phyloP scores from a whole-genome alignment of 2,888 invertebrate species.

The Lithosia quadra region DNA sequence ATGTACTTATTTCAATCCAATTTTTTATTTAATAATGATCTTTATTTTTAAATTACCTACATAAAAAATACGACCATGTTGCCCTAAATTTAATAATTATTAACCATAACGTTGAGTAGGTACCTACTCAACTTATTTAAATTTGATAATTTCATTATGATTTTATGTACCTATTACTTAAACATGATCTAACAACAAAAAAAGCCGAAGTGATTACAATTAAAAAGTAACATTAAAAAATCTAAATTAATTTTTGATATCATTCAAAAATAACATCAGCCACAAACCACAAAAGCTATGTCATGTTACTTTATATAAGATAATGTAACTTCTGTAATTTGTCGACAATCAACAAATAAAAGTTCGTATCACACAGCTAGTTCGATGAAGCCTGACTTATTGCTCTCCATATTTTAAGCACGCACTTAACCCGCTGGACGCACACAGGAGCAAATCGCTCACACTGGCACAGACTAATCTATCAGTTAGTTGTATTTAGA shows the following conservation, averaged over 20 bases:
- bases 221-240: background rate
- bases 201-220: background rate
- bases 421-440: background rate
- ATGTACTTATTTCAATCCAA: too few relatives aligned
- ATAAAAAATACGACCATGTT: too few relatives aligned
- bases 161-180: background rate
- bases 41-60: too few relatives aligned
- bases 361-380: background rate
- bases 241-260: background rate
- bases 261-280: background rate
- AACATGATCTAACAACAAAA: background rate
- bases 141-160: background rate
- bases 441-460: constrained; percentile 14
- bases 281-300: background rate
- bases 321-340: background rate
- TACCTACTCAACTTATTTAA: too few relatives aligned
- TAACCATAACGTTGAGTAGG: background rate
- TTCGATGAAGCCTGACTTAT: constrained; percentile 6
- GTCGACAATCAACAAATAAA: constrained; percentile 2
- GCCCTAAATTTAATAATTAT: too few relatives aligned
- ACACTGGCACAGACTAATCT: constrained; percentile 35
- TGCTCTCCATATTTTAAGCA: constrained; percentile 9
- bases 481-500: constrained; percentile 64
- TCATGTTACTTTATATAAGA: background rate
- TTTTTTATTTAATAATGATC: too few relatives aligned